These are phyloP conservation scores for Drosophila watanabei DNA, from an alignment of 1,140 invertebrate species.

Conservation along the genomic window DNA sequence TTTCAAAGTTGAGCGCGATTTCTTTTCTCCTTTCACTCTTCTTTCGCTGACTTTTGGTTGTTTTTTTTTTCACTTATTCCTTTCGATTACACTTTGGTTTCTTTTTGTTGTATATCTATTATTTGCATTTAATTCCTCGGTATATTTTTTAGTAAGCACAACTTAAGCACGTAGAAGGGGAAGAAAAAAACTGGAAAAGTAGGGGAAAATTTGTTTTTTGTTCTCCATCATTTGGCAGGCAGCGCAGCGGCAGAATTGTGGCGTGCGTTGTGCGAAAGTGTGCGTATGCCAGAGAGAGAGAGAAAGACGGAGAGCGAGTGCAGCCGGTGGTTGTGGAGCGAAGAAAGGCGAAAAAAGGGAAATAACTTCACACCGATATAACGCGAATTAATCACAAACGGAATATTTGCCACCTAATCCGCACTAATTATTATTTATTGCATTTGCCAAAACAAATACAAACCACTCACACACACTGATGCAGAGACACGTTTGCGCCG, in stretches of 20 bases:
- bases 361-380: slow-evolving; percentile 56
- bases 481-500: slow-evolving; percentile 22
- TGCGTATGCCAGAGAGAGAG: slow-evolving; percentile 19
- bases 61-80: slow-evolving; percentile 42
- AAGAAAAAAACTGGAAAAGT: slow-evolving; percentile 74
- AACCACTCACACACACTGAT: slow-evolving; percentile 31
- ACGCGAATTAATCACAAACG: slow-evolving; percentile 14
- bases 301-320: slow-evolving; percentile 39
- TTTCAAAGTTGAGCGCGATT: slow-evolving; percentile 58
- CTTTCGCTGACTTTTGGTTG: slow-evolving; percentile 57
- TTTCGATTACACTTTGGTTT: slow-evolving; percentile 65
- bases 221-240: slow-evolving; percentile 40
- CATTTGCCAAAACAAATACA: slow-evolving; percentile 57
- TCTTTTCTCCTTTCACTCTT: slow-evolving; percentile 39
- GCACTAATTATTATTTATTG: slow-evolving; percentile 57
- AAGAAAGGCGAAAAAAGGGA: slow-evolving; percentile 18
- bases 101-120: slow-evolving; percentile 40
- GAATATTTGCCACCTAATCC: slow-evolving; percentile 41
- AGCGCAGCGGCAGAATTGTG: slow-evolving; percentile 55
- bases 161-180: slow-evolving; percentile 80
- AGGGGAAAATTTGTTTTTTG: slow-evolving; percentile 55
- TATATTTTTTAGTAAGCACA: slow-evolving; percentile 50
- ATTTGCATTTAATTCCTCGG: slow-evolving; percentile 30
- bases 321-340: slow-evolving; percentile 59
- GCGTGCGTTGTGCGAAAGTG: slow-evolving; percentile 35